Conservation (phyloP, 1,140 invertebrate species). For the Drosophila micromelanica region DNA sequence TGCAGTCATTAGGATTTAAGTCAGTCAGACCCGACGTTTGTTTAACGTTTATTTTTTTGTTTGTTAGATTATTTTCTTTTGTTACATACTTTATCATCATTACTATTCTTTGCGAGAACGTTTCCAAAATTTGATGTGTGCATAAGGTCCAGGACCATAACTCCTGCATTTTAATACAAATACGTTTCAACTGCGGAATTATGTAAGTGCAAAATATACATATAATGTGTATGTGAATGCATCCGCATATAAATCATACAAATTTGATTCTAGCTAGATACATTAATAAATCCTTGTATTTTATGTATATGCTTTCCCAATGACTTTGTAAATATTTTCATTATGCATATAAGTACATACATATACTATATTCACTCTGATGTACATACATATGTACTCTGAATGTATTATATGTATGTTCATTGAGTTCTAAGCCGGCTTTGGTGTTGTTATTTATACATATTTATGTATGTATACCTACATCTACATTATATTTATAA, state of each 20-base stretch:
- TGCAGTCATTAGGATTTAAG: conserved; percentile 78
- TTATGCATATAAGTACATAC: conserved; percentile 20
- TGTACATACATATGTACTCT: conserved; percentile 3
- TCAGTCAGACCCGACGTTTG: conserved; percentile 41
- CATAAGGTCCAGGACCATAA: conserved; percentile 56
- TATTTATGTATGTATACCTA: conserved; percentile 34
- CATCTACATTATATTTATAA: conserved; percentile 41
- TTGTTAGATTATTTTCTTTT: conserved; percentile 28
- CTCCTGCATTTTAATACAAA: conserved; percentile 16
- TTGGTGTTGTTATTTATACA: conserved; percentile 71
- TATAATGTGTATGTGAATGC: conserved; percentile 14
- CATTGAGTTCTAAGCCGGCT: conserved; percentile 51
- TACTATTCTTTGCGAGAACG: conserved; percentile 33
- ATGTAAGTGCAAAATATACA: conserved; percentile 14
- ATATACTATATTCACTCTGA: conserved; percentile 13
- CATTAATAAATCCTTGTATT: conserved; percentile 17
- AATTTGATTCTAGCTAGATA: conserved; percentile 37
- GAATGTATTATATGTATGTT: conserved; percentile 1
- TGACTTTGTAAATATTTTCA: conserved; percentile 47
- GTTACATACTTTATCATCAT: conserved; percentile 39
- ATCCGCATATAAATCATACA: conserved; percentile 28
- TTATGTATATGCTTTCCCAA: conserved; percentile 31
- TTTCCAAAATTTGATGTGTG: conserved; percentile 43
- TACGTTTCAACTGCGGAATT: not conserved
- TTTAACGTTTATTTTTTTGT: conserved; percentile 35